phyloP scores from a whole-genome alignment of 2,888 invertebrate genomes.

The Lasioglossum calceatum region DNA sequence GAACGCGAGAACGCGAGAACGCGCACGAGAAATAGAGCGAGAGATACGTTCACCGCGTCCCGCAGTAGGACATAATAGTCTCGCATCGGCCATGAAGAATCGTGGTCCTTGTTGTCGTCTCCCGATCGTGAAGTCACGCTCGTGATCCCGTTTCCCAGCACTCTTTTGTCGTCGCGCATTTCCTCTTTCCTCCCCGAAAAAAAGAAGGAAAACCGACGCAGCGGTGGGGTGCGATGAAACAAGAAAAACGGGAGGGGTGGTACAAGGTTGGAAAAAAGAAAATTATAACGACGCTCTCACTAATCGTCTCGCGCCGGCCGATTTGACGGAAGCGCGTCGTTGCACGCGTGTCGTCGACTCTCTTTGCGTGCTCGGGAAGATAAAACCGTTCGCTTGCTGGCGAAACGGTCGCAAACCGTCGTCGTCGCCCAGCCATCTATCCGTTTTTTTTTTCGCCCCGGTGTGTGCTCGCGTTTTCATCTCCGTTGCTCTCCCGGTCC shows the following conservation, averaged over 20 bases:
- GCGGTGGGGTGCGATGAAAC: neutral
- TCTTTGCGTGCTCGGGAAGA: constrained; percentile 62
- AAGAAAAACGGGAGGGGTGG: neutral
- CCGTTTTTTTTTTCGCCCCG: constrained; percentile 30
- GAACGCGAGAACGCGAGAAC: neutral
- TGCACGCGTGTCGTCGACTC: constrained; percentile 58
- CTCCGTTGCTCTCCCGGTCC: constrained; percentile 30
- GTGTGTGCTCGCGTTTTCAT: constrained; percentile 24
- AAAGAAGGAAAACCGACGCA: neutral
- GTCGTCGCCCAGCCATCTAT: constrained; percentile 59
- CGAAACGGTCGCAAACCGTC: constrained; percentile 1
- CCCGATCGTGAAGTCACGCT: constrained; percentile 48
- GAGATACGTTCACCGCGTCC: constrained; percentile 43
- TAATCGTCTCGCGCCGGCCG: constrained; percentile 59
- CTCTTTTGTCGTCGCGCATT: constrained; percentile 42
- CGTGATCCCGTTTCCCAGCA: constrained; percentile 52
- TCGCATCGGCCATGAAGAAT: constrained; percentile 63
- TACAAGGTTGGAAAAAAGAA: constrained; percentile 22
- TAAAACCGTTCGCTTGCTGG: constrained; percentile 65
- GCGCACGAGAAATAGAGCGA: neutral
- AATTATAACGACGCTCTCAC: constrained; percentile 58
- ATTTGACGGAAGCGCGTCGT: constrained; percentile 53
- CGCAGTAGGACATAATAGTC: constrained; percentile 56
- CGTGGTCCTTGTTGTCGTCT: constrained; percentile 55
- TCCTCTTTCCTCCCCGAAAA: constrained; percentile 21